Evolutionary conservation across 2,797 vertebrate genomes (phyloP), one percentile per base, ranked within the genome.

Genomic region (Gymnocypris eckloni): DNA sequence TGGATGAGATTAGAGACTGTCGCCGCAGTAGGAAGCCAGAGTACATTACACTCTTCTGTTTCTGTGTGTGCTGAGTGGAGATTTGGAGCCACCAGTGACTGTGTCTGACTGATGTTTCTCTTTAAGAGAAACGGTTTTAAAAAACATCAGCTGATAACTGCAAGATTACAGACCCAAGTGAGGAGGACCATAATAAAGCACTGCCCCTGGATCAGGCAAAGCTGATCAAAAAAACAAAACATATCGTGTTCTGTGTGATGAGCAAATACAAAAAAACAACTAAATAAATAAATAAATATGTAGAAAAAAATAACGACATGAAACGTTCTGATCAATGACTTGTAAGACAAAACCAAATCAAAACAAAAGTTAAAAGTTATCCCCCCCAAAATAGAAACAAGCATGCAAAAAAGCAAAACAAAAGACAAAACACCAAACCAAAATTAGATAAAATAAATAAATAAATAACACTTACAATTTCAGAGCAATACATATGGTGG

Each of bases 11-110:
- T 79, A 84, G 37, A 66, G 48, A 78, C 37, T 25, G 22, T 59
- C 43, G 61, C 61, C n/a, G 28, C 28, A 28, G 28, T 54, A 22
- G 48, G 73, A 64, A 77, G 59, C 59, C 33, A 9, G 45, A 39
- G 82, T 64, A 54, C 61, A 67, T 52, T 69, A 56, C 82, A 33
- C 22, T 28, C 28, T 28, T 75, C 82, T 41, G 33, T 69, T 77
- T 84, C 71, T 25, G 52, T 76, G 56, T 48, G 56, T 16, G 54
- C 54, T n/a, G 82, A 83, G 82, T 20, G 43, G 43, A 83, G 81
- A 75, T 75, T 66, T 66, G 8, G 28, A 20, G 18, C 25, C 41
- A 64, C 56, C 5, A 75, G 12, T 64, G 70, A 64, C 54, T 43
- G 22, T 43, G 39, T 28, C 69, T 43, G n/a, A 61, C 81, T 83